Percentiles rank a stretch among this genome's conserved stretches.
Evolutionary conservation across 2,113 vertebrate species (phyloP).

Genomic region (Amazona guildingii): DNA sequence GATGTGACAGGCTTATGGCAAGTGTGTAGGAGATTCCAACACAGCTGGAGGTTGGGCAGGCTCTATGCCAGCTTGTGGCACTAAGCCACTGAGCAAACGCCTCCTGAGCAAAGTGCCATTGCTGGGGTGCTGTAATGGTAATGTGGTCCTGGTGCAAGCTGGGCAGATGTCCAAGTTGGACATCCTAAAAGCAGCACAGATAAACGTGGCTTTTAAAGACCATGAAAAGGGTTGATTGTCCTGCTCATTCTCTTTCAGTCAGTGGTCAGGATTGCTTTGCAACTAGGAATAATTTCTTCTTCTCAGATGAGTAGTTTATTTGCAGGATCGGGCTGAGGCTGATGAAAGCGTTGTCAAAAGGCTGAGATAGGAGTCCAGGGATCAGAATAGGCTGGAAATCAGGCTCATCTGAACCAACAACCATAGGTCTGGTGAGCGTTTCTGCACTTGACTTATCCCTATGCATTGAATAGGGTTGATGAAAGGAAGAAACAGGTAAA

Average conservation of each 20-base stretch:
- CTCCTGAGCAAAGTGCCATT: neutral
- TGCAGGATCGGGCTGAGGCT: neutral
- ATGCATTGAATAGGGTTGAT: neutral
- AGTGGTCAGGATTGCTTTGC: neutral
- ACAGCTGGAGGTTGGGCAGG: neutral
- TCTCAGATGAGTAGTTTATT: neutral
- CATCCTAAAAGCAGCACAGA: neutral
- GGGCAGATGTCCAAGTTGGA: neutral
- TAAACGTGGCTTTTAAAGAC: neutral
- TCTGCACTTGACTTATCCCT: neutral
- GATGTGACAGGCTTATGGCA: neutral
- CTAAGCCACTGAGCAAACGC: neutral
- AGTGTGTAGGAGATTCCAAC: neutral
- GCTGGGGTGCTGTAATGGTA: fast-evolving
- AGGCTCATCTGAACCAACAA: neutral
- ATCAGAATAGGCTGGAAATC: fast-evolving
- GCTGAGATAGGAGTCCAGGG: neutral
- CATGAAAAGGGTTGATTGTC: neutral
- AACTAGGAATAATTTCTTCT: neutral
- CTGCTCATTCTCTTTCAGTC: fast-evolving
- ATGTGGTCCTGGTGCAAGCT: fast-evolving
- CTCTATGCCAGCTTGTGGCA: neutral
- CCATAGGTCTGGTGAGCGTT: neutral
- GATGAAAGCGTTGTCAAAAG: neutral
- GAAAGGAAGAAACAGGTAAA: neutral